Conservation (phyloP, 2,888 invertebrate species). For the Leptinotarsa tumamoca region DNA sequence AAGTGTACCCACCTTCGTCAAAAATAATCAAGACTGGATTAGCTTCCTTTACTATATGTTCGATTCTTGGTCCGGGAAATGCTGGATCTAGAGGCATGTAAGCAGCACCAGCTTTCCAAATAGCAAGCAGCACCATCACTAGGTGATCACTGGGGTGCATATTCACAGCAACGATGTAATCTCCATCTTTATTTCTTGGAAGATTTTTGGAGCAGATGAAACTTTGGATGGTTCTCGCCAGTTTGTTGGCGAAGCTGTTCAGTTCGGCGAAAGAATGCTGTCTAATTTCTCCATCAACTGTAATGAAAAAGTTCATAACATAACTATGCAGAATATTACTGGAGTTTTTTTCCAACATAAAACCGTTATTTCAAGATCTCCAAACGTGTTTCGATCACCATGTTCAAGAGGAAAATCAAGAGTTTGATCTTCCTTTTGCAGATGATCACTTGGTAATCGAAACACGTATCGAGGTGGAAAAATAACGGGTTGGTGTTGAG, state of each 20-base stretch:
- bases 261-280: constrained; percentile 70
- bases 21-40: constrained; percentile 78
- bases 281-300: constrained; percentile 50
- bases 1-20: constrained; percentile 70
- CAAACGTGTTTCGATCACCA: no score
- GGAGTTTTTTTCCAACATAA: no score
- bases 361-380: no score
- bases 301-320: constrained; percentile 12
- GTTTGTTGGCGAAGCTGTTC: constrained; percentile 70
- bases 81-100: constrained; percentile 86
- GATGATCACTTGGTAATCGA: no score
- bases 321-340: no score
- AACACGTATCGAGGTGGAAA: no score
- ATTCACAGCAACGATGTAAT: constrained; percentile 82
- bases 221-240: constrained; percentile 70
- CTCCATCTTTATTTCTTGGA: constrained; percentile 74
- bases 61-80: constrained; percentile 78
- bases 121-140: constrained; percentile 76
- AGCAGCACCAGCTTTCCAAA: constrained; percentile 86
- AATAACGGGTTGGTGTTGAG: no score
- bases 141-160: constrained; percentile 81
- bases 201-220: constrained; percentile 62
- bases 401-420: no score
- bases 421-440: no score
- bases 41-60: constrained; percentile 82